Base-by-base conservation (phyloP, 1,140 invertebrate species). In the Hyphantria cunea region DNA sequence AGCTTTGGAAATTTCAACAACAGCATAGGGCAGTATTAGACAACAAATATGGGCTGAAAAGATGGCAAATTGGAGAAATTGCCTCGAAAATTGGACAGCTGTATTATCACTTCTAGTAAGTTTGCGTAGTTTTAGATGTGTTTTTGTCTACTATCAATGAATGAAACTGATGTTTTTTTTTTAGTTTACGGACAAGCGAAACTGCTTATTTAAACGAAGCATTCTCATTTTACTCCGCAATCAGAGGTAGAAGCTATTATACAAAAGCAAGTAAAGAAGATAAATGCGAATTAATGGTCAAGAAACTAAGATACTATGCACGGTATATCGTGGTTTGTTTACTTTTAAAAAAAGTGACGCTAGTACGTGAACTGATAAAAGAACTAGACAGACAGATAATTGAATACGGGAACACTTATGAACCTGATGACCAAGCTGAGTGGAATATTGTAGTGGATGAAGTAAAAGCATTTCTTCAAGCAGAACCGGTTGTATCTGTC, bases 41-140 rank as follows among this genome's bases (percentile, higher is more conserved):
- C 90, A 94, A 94, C 66, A 98, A 98, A 91, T 99, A 99, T 91
- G 97, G 97, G 13, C 91, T 99, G 67, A 99, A 99, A 79, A 91
- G 98, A 70, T 99, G 98, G 98, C 98, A 99, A 92, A 99, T 99
- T 76, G 98, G 98, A 50, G 98, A 99, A 92, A 98, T 99, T 66
- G 98, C 98, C 10, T 99, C 97, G 9, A 99, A 99, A 93, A 99
- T 99, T 87, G 98, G 98, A 66, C 98, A 99, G 91, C 94, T 99
- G 13, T 99, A 99, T 91, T 99, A 99, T 86, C 98, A 99, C 91
- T 99, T 99, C 90, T 99, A 99, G 96, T 97, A 92, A 95, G 96
- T 94, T 54, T 34, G 17, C 17, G 17, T 25, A 8, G 25, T 8
- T 17, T 25, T 25, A 3, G 6, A 31, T 25, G 0, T 49, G 6